phyloP scores from a whole-genome alignment of 1,140 invertebrate genomes.

The Cardiocondyla obscurior region DNA sequence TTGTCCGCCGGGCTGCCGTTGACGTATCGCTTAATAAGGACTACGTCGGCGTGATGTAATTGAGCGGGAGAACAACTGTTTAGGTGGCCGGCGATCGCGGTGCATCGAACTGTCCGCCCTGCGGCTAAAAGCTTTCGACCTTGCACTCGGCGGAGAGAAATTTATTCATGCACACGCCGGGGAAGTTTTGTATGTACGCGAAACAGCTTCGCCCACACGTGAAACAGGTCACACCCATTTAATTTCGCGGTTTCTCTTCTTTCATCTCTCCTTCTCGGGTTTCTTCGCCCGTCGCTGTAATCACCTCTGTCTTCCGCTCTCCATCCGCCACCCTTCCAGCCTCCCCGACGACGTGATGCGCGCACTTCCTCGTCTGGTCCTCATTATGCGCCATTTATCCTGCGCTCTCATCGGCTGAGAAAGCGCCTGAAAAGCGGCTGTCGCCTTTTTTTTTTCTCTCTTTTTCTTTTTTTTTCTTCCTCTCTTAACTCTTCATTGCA shows the following conservation, averaged over 20 bases:
- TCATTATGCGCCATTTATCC: constrained; percentile 60
- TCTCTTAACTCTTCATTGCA: background rate
- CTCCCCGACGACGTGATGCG: constrained; percentile 17
- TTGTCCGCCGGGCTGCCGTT: background rate
- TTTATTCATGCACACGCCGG: constrained; percentile 13
- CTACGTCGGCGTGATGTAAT: background rate
- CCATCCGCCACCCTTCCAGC: background rate
- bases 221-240: constrained; percentile 74
- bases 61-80: constrained; percentile 5
- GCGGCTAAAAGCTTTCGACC: constrained; percentile 44
- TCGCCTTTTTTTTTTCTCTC: background rate
- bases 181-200: constrained; percentile 50
- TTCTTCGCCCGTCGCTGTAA: constrained; percentile 56
- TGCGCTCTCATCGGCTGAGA: background rate
- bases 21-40: background rate
- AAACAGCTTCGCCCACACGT: constrained; percentile 70
- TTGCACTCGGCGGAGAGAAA: constrained; percentile 23
- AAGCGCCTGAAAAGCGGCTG: background rate
- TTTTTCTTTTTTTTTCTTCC: too few relatives aligned
- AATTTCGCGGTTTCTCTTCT: constrained; percentile 67
- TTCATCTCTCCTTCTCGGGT: constrained; percentile 51
- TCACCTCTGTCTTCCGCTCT: constrained; percentile 51
- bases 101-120: constrained; percentile 23
- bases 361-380: background rate
- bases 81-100: constrained; percentile 29